Percentiles rank a stretch among this genome's conserved stretches.
Conservation (phyloP, 2,888 invertebrate genomes). For the Halocaridina rubra region DNA sequence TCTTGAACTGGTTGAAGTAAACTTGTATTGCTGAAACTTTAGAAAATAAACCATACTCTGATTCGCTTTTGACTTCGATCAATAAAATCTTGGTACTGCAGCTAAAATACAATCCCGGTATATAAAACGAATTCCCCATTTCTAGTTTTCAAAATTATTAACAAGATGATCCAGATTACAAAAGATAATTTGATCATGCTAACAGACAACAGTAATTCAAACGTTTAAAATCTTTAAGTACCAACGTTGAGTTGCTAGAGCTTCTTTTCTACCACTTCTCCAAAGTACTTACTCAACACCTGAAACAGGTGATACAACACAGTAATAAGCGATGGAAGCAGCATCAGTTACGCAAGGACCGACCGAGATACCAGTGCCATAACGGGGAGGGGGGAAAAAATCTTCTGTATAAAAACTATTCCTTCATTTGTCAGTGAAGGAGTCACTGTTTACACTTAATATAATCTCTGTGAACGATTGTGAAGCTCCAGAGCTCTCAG, state of each 20-base stretch:
- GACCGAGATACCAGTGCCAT: constrained; percentile 37
- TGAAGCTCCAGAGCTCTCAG: constrained; percentile 50
- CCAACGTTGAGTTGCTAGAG: neutral
- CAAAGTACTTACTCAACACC: neutral
- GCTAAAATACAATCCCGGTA: no score
- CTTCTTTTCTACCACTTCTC: neutral
- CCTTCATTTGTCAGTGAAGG: constrained; percentile 46
- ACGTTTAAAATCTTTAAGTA: neutral
- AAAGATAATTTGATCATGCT: no score
- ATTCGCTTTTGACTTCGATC: no score
- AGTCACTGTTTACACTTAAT: constrained; percentile 59
- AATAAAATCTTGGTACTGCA: no score
- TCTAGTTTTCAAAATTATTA: no score
- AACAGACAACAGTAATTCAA: no score
- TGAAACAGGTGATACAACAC: neutral
- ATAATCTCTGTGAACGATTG: constrained; percentile 60
- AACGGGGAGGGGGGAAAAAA: constrained; percentile 23
- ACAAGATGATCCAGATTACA: no score
- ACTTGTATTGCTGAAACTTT: no score
- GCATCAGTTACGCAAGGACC: constrained; percentile 23
- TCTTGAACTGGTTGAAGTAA: no score
- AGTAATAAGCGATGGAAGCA: neutral
- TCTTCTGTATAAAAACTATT: constrained; percentile 57
- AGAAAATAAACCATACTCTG: no score
- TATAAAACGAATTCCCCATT: no score